These are phyloP conservation scores for Ceyx cyanopectus DNA, from an alignment of 2,113 vertebrate genomes.

Conservation along the genomic window DNA sequence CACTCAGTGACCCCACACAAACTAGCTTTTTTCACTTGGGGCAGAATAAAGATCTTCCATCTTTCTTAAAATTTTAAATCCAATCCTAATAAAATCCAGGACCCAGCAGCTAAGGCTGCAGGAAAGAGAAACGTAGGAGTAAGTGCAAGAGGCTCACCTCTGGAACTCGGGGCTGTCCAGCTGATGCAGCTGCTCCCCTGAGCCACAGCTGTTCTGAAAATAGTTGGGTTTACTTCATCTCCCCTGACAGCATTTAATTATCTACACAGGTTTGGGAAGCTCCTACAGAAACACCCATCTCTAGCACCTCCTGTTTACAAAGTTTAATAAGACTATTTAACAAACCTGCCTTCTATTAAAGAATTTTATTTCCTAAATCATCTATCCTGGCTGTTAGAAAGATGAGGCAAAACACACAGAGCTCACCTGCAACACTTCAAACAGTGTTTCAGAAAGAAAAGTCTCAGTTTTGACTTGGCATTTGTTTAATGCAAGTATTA, in stretches of 20 bases:
- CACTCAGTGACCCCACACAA: not conserved
- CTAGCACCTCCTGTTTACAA: not conserved
- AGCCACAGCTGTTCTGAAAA: not conserved
- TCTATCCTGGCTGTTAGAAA: not conserved
- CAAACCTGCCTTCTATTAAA: not conserved
- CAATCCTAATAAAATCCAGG: not conserved
- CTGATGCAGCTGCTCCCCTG: not conserved
- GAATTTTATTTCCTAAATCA: not conserved
- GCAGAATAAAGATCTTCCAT: not conserved
- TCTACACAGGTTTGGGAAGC: constrained; percentile 12
- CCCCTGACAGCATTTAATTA: constrained; percentile 23
- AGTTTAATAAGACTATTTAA: not conserved
- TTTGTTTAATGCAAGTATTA: not conserved
- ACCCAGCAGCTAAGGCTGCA: not conserved
- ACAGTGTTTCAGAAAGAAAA: not conserved
- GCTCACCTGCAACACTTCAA: not conserved
- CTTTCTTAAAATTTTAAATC: not conserved
- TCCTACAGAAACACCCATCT: constrained; percentile 17
- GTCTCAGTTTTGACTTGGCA: not conserved
- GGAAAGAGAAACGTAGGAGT: not conserved
- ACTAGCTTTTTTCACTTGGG: not conserved
- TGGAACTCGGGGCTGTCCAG: not conserved
- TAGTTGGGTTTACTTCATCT: constrained; percentile 37
- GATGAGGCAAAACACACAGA: not conserved
- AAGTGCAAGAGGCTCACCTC: not conserved